Conservation (phyloP, 1,140 invertebrate species). For the Thaumetopoea pityocampa region DNA sequence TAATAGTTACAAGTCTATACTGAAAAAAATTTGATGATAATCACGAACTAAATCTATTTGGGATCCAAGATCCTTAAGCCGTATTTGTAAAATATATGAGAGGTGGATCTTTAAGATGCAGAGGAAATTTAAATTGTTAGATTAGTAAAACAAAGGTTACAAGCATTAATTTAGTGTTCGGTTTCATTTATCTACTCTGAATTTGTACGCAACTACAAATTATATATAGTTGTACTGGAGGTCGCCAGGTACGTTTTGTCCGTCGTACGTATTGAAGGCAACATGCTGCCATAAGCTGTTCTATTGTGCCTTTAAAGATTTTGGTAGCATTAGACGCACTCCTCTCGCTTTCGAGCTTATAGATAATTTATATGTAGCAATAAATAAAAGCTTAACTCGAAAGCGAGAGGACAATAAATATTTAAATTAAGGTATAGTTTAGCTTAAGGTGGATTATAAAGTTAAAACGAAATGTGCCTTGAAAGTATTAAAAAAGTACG, state of each 20-base stretch:
- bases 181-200: too few relatives aligned
- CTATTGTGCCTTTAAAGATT: conserved; percentile 46
- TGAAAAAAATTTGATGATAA: too few relatives aligned
- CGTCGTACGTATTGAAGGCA: conserved; percentile 35
- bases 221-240: conserved; percentile 33
- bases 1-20: too few relatives aligned
- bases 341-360: conserved; percentile 1
- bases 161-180: conserved; percentile 50
- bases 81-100: too few relatives aligned
- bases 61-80: too few relatives aligned
- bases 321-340: conserved; percentile 15
- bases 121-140: conserved; percentile 12
- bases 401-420: conserved; percentile 4
- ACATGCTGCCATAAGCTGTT: conserved; percentile 54
- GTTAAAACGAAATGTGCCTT: conserved; percentile 53
- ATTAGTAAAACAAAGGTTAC: conserved; percentile 39
- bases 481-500: conserved; percentile 70
- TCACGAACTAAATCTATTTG: too few relatives aligned
- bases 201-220: too few relatives aligned
- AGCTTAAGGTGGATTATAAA: conserved; percentile 50
- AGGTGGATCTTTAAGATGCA: too few relatives aligned
- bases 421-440: conserved; percentile 23
- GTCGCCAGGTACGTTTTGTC: conserved; percentile 20
- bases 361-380: conserved; percentile 6
- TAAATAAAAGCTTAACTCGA: conserved; percentile 6